These are phyloP conservation scores for Macrosteles quadrilineatus DNA, from an alignment of 1,140 invertebrate genomes.

Conservation along the genomic window DNA sequence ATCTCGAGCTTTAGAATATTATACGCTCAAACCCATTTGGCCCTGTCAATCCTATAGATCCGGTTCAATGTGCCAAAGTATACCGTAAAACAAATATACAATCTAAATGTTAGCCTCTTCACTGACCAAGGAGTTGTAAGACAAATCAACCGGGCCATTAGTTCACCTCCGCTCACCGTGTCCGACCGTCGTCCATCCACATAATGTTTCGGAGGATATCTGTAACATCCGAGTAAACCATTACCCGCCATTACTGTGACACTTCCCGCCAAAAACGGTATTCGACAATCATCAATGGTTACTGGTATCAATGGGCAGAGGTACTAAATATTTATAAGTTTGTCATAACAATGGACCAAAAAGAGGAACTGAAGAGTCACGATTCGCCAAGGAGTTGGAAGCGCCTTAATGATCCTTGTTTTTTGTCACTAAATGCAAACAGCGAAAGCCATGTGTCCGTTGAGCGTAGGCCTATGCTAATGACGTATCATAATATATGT, in stretches of 20 bases:
- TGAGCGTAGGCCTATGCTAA: slow-evolving; percentile 13
- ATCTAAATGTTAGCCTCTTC: no score
- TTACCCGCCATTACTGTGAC: not conserved
- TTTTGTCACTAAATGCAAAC: slow-evolving; percentile 16
- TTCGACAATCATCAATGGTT: slow-evolving; percentile 14
- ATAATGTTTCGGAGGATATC: not conserved
- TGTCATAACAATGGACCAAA: slow-evolving; percentile 11
- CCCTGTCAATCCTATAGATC: no score
- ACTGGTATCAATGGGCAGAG: not conserved
- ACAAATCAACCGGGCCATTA: no score
- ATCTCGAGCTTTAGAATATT: no score
- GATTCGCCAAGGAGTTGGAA: slow-evolving; percentile 15
- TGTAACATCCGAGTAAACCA: no score
- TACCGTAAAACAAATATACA: no score
- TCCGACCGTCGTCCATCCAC: no score
- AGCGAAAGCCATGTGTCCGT: slow-evolving; percentile 10
- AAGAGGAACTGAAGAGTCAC: not conserved
- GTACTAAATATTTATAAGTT: slow-evolving; percentile 13
- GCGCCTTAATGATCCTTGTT: slow-evolving; percentile 14
- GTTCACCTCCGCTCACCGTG: no score
- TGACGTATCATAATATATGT: slow-evolving; percentile 14
- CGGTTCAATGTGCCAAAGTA: no score
- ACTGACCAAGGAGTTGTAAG: no score
- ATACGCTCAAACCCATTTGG: no score
- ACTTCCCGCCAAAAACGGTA: slow-evolving; percentile 7